phyloP scores from a whole-genome alignment of 2,113 vertebrate genomes.

The Salminus brasiliensis region DNA sequence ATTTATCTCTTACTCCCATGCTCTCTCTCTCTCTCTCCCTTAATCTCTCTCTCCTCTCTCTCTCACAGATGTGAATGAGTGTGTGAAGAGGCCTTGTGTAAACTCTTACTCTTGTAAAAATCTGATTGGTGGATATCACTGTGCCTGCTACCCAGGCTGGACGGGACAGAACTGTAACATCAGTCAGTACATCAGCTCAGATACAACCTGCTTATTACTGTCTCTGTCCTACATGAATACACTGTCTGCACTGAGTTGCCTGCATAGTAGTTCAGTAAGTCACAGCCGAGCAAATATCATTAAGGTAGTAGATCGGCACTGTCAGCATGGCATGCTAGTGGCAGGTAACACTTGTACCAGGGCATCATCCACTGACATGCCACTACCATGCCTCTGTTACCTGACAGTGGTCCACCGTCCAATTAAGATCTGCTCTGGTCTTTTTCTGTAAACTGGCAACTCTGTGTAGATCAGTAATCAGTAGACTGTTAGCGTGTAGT shows the following conservation, averaged over 20 bases:
- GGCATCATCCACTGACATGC: too few species aligned
- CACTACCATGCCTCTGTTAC: too few species aligned
- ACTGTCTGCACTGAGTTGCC: slow-evolving; percentile 32
- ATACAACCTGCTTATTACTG: neutral
- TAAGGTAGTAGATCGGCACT: too few species aligned
- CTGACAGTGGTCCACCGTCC: neutral
- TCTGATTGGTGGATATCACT: slow-evolving; percentile 99
- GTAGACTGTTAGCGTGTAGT: neutral
- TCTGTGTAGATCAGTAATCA: neutral
- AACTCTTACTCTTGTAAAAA: slow-evolving; percentile 99
- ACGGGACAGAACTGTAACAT: slow-evolving; percentile 93
- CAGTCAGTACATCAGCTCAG: slow-evolving; percentile 85
- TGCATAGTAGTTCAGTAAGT: neutral
- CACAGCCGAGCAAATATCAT: too few species aligned
- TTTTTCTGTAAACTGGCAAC: neutral
- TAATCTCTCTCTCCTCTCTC: slow-evolving; percentile 57
- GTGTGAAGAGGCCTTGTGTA: slow-evolving; percentile 89
- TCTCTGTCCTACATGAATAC: neutral
- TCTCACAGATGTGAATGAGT: slow-evolving; percentile 97
- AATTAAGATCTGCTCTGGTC: neutral
- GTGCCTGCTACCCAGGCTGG: slow-evolving; percentile 95
- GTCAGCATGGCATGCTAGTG: too few species aligned
- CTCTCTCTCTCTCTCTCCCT: slow-evolving; percentile 6
- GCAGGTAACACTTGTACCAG: neutral
- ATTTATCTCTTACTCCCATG: slow-evolving; percentile 52